Conservation (phyloP, 1,140 invertebrate genomes). For the Atta texana region DNA sequence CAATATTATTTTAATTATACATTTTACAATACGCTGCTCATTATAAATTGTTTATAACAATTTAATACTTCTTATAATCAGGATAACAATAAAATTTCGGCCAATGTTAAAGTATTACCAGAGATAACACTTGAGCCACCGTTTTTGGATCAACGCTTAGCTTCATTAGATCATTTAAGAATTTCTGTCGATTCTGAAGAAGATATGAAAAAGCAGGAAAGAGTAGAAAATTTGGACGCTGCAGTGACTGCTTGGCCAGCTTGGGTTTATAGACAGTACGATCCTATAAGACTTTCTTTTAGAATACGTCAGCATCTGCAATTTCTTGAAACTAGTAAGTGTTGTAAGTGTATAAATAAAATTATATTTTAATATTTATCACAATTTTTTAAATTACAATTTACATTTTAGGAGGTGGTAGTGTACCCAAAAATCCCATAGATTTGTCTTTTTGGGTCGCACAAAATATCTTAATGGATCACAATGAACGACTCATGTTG, state of each 20-base stretch:
- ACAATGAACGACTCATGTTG: conserved; percentile 88
- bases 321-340: conserved; percentile 79
- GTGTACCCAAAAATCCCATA: conserved; percentile 88
- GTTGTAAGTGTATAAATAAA: conserved; percentile 17
- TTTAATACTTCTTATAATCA: conserved; percentile 59
- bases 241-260: conserved; percentile 87
- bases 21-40: neutral
- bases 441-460: conserved; percentile 93
- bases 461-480: conserved; percentile 90
- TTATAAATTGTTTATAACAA: conserved; percentile 28
- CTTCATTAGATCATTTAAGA: conserved; percentile 84
- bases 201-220: conserved; percentile 76
- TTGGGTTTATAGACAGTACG: conserved; percentile 91
- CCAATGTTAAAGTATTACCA: conserved; percentile 89
- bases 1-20: neutral
- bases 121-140: conserved; percentile 87
- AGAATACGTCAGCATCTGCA: conserved; percentile 83
- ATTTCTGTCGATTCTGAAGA: conserved; percentile 70
- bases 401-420: conserved; percentile 77
- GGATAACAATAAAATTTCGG: conserved; percentile 79
- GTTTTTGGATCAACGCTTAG: conserved; percentile 85
- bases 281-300: conserved; percentile 87
- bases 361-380: conserved; percentile 44
- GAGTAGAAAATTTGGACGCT: conserved; percentile 84
- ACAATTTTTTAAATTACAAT: conserved; percentile 19